These are phyloP conservation scores for Muraenolepis orangiensis DNA, from an alignment of 2,797 vertebrate genomes.

Conservation along the genomic window DNA sequence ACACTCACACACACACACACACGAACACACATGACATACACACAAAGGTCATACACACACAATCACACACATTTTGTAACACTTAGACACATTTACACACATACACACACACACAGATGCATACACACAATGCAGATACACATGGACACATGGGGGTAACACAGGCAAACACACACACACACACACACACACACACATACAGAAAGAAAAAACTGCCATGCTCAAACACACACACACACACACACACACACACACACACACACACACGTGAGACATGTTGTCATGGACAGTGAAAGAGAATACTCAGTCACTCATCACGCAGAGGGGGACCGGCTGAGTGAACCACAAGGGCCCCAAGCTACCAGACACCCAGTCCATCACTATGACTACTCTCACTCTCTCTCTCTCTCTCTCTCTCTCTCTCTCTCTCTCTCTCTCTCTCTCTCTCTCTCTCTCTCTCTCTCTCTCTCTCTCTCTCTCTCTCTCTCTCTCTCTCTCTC, in stretches of 20 bases:
- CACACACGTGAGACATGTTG: too few relatives aligned
- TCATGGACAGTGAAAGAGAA: neutral
- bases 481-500: neutral
- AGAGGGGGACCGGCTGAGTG: neutral
- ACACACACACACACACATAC: too few relatives aligned
- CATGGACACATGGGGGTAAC: neutral
- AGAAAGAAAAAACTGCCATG: too few relatives aligned
- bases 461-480: neutral
- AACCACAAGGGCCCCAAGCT: neutral
- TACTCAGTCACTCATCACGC: neutral
- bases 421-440: neutral
- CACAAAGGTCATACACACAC: neutral
- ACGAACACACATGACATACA: too few relatives aligned
- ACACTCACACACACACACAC: neutral
- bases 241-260: neutral
- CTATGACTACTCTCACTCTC: too few relatives aligned
- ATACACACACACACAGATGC: neutral
- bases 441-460: neutral
- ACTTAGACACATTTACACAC: constrained; percentile 1
- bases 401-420: neutral
- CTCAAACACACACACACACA: neutral
- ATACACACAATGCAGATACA: constrained; percentile 1
- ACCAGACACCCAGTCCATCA: neutral
- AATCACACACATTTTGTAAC: neutral
- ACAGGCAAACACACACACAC: neutral